These are phyloP conservation scores for Drosophila demipolita DNA, from an alignment of 2,888 invertebrate species.

Conservation along the genomic window DNA sequence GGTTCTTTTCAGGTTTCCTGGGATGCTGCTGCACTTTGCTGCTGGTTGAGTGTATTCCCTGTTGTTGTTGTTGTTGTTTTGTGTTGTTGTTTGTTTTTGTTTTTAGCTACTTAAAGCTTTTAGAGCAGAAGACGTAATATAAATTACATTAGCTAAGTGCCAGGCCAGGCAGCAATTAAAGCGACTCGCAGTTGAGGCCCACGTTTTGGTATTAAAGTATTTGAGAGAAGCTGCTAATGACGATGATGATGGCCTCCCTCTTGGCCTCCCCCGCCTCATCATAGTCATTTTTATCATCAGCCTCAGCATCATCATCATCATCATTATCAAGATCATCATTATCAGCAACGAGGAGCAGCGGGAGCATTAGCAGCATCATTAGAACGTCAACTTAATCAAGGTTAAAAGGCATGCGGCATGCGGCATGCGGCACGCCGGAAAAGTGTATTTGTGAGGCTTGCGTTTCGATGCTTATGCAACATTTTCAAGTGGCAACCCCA, in stretches of 20 bases:
- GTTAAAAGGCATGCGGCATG: conserved; percentile 68
- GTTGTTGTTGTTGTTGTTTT: conserved; percentile 15
- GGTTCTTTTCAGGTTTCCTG: conserved; percentile 18
- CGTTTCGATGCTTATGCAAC: conserved; percentile 41
- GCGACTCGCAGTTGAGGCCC: conserved; percentile 24
- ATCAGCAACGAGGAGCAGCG: conserved; percentile 22
- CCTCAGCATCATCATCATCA: conserved; percentile 38
- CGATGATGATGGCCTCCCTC: conserved; percentile 41
- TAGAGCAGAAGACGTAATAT: conserved; percentile 77
- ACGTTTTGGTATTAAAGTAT: conserved; percentile 9
- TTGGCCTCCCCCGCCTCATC: neutral
- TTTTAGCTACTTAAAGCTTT: conserved; percentile 79
- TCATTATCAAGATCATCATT: conserved; percentile 34
- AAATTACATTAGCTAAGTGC: conserved; percentile 79
- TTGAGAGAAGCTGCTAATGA: conserved; percentile 68
- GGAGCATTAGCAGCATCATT: conserved; percentile 72
- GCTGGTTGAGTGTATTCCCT: conserved; percentile 35
- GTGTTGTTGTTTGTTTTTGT: conserved; percentile 34
- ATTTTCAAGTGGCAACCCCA: conserved; percentile 38
- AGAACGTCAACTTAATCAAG: conserved; percentile 77
- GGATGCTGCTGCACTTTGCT: conserved; percentile 64
- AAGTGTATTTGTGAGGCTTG: conserved; percentile 8
- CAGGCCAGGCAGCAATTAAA: conserved; percentile 74
- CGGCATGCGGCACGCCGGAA: conserved; percentile 53
- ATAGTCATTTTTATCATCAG: conserved; percentile 34